Evolutionary conservation across 2,888 invertebrate species (phyloP), one percentile per base, ranked within the genome.

Genomic region (Neoaliturus tenellus): DNA sequence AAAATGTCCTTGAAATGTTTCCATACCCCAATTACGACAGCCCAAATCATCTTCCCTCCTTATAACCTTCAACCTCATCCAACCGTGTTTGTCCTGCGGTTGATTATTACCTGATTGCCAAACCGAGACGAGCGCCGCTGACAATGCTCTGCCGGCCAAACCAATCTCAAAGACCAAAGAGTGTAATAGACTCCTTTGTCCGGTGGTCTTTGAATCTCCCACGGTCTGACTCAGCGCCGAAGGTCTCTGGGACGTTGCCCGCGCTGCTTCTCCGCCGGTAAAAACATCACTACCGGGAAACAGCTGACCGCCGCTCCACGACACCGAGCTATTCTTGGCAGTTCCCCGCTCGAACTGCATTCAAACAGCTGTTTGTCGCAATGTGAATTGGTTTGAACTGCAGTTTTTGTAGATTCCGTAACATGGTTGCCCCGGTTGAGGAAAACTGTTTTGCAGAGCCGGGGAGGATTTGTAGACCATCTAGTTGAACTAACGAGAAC

Each of bases 101-200:
- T 39, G 69, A n/a, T 69, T 39, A 39, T 20, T 39, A 12, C 69
- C 33, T 69, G 39, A 69, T 69, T 39, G 39, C 35, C 35, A 20
- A 20, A 6, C 10, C 17, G 3, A 3, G 62, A 28, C 62, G 28
- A 28, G 12, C 6, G 62, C 62, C 12, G 4, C 62, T 28, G 28
- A 69, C 69, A 69, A 69, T 28, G 69, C 39, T n/a, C 39, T 69
- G 69, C 39, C 33, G 69, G 67, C 31, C 31, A 35, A 69, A 69
- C 69, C 69, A 69, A 69, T 69, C 69, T 33, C 35, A 39, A 69
- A 35, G 69, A 69, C 20, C 69, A 69, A 39, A 69, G 69, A 69
- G 69, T 35, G 39, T 69, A 69, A 69, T 69, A 20, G 69, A 69
- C 35, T 39, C 69, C 28, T 28, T 69, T 69, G 69, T 69, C 17